phyloP scores from a whole-genome alignment of 2,113 vertebrate species.

The Fulica atra region DNA sequence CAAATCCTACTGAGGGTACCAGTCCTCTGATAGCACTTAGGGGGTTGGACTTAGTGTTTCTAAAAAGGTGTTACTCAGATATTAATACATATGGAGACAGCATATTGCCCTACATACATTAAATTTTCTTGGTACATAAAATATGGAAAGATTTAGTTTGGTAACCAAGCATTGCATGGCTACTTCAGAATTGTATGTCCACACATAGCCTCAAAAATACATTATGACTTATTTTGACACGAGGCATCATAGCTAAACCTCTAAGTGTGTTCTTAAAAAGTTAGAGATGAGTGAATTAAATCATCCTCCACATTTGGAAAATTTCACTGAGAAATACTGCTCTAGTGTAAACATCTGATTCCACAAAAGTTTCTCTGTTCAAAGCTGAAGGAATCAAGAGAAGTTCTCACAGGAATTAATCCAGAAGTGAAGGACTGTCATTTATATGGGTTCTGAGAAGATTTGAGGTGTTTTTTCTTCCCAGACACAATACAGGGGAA shows the following conservation, averaged over 20 bases:
- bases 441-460: neutral
- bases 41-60: neutral
- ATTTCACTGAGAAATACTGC: rapidly evolving
- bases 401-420: neutral
- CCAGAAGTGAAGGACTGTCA: neutral
- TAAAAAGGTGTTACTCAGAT: neutral
- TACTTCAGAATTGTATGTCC: neutral
- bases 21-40: neutral
- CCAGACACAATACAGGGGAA: neutral
- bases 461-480: neutral
- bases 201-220: neutral
- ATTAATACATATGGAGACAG: neutral
- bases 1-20: neutral
- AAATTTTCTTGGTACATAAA: neutral
- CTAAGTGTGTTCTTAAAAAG: neutral
- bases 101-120: neutral
- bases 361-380: neutral
- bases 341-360: neutral
- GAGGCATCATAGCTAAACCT: neutral
- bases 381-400: neutral
- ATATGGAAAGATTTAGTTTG: neutral
- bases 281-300: neutral
- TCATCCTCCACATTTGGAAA: neutral
- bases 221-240: neutral
- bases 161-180: neutral